Base-by-base conservation (phyloP, 2,113 vertebrate genomes). In the Pantherophis guttatus region DNA sequence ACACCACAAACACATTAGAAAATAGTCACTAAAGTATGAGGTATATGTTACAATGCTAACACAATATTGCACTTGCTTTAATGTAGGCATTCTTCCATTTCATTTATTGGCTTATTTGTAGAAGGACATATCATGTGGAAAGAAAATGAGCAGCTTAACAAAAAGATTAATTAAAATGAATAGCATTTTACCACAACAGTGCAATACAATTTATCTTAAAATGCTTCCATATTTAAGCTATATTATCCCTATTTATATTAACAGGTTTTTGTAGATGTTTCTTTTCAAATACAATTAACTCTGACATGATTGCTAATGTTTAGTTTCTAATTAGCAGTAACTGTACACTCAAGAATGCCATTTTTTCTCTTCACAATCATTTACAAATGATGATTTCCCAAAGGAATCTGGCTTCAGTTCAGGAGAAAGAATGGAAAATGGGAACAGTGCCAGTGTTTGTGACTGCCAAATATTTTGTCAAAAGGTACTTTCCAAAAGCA, bases 341-440 rank as follows among this genome's bases (percentile, higher is more conserved):
- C 95, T 93, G 92, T 95, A 96, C 94, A 94, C 90, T 95, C 55
- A 94, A 96, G 93, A 97, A 95, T 91, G 62, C 92, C 94, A 93
- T 95, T 93, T 90, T 94, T 95, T 97, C 96, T 96, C 48, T 95
- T 96, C 89, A 54, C 94, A 96, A 97, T 94, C 95, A 97, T 97
- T 95, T 94, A 95, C 81, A 98, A 96, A 97, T 95, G 94, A 96
- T 95, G 93, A 96, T 97, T 97, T 98, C 95, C 95, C 95, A 96
- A 96, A 95, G 95, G 95, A 97, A 97, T 96, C 92, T 96, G 95
- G 96, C 94, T 92, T 92, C 70, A 50, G 95, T 94, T 96, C 91
- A 96, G 91, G 92, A 97, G 50, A 94, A 97, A 96, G 92, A 97
- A 90, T 96, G 95, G 95, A 98, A 98, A 98, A 95, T 92, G 89